These are phyloP conservation scores for Myripristis murdjan DNA, from an alignment of 2,797 vertebrate species.

Conservation along the genomic window DNA sequence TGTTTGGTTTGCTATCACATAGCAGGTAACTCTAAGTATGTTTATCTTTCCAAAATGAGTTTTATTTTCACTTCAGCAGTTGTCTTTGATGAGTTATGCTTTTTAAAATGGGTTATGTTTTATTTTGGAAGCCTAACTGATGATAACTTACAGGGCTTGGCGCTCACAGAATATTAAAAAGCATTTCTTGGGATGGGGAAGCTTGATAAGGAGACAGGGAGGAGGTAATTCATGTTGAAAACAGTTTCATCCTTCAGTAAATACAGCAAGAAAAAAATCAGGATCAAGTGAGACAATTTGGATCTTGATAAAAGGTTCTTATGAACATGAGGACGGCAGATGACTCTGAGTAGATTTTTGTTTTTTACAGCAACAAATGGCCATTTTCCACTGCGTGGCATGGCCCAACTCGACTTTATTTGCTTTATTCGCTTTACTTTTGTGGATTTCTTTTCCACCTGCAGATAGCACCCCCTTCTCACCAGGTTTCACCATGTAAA, in stretches of 20 bases:
- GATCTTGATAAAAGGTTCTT: conserved; percentile 11
- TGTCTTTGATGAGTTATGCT: no score
- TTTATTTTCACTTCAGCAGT: no score
- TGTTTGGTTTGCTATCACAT: no score
- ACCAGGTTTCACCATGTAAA: no score
- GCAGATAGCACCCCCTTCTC: no score
- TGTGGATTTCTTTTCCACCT: no score
- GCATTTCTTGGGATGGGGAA: background rate
- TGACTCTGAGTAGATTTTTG: no score
- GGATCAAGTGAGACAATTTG: conserved; percentile 16
- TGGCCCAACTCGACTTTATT: no score
- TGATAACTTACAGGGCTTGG: background rate
- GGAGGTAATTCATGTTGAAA: conserved; percentile 16
- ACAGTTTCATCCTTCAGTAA: background rate
- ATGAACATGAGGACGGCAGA: background rate
- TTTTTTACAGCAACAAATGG: no score
- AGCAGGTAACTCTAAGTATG: background rate
- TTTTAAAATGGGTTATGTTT: background rate
- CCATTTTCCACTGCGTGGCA: no score
- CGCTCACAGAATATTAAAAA: background rate
- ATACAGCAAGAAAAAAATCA: conserved; percentile 8
- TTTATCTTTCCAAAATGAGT: no score
- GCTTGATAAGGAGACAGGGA: background rate
- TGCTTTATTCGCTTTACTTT: no score
- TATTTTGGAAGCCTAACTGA: background rate